Base-by-base conservation (phyloP, 1,140 invertebrate genomes). In the Planococcus citri region DNA sequence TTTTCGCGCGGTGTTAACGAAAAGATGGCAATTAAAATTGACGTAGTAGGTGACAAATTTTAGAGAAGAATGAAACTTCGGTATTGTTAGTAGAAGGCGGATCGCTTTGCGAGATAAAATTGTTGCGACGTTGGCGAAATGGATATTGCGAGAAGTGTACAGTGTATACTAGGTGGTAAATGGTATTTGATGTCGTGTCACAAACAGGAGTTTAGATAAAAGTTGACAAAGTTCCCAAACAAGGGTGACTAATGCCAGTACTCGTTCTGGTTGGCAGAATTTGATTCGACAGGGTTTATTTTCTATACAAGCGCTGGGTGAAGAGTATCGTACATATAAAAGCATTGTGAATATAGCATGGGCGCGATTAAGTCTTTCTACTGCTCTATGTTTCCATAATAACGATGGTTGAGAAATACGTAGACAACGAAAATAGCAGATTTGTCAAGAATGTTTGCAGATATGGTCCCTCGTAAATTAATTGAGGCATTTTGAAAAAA, bases 181-280 rank as follows among this genome's bases (percentile, higher is more conserved):
- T 64, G 25, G 60, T 25, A 25, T 64, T 64, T 64, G 60, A 64
- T 27, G 60, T 64, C 60, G 60, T 64, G 60, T 64, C 60, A 64
- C 22, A 24, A 64, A 25, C 60, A 64, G 60, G 10, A 25, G 22
- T 64, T 64, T 27, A 27, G 25, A 64, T 64, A 27, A 64, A 64
- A 64, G 60, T 64, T 64, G 60, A 64, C 60, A 64, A 64, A 64
- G 25, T 24, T 64, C 25, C 22, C 22, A 25, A 64, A 64, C 60
- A 64, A 64, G 60, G 25, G 21, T 27, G 60, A 64, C 60, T 64
- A 64, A 64, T 64, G 60, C 25, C 22, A 27, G 10, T 27, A 27
- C 25, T 64, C 21, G 25, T 64, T 64, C 25, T 27, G 21, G 20
- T 64, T 14, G 20, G 22, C 3, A 25, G 25, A 64, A 64, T 64